Evolutionary conservation across 2,888 invertebrate genomes (phyloP).

Genomic region (Oeneis ivallda): DNA sequence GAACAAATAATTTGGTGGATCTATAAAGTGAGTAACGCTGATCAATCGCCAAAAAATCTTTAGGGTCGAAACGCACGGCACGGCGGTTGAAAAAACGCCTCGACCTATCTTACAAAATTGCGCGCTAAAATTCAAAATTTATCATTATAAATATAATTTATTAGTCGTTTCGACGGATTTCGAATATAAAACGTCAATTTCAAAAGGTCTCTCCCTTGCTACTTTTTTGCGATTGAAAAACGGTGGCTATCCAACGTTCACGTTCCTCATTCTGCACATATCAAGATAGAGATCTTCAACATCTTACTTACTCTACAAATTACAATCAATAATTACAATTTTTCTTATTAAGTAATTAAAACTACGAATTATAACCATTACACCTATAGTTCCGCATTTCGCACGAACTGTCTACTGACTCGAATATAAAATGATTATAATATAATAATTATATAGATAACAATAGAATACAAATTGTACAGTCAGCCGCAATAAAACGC

Average conservation of each 20-base stretch:
- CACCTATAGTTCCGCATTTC: not conserved
- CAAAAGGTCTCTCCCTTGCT: too few relatives aligned
- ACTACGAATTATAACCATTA: slow-evolving; percentile 5
- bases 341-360: not conserved
- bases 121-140: too few relatives aligned
- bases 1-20: too few relatives aligned
- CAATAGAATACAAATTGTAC: slow-evolving; percentile 4
- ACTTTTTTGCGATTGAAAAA: not conserved
- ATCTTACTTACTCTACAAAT: not conserved
- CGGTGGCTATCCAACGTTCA: not conserved
- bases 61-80: too few relatives aligned
- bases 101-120: too few relatives aligned
- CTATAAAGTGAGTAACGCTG: too few relatives aligned
- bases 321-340: not conserved
- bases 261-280: not conserved
- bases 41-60: too few relatives aligned
- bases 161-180: too few relatives aligned
- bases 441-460: not conserved
- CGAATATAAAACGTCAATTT: too few relatives aligned
- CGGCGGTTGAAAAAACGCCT: too few relatives aligned
- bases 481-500: not conserved
- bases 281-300: not conserved
- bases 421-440: slow-evolving; percentile 16
- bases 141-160: too few relatives aligned
- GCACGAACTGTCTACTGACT: slow-evolving; percentile 2